Evolutionary conservation across 2,888 invertebrate species (phyloP), one percentile per base, ranked within the genome.

Genomic region (Drosophila paramelanica): DNA sequence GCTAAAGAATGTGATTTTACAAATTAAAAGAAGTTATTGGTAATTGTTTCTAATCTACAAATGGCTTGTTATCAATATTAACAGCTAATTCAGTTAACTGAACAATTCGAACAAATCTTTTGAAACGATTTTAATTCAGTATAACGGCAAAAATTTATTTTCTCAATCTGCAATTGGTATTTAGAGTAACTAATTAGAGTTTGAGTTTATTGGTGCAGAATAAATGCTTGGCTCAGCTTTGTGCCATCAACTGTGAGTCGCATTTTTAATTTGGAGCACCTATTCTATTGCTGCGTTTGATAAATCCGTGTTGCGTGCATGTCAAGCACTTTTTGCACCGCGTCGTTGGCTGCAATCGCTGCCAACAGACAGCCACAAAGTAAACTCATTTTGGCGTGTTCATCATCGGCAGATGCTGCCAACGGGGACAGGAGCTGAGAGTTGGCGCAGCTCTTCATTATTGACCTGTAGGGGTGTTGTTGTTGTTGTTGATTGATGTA

Each of bases 301-400:
- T 62, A 59, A 71, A 79, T 80, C 59, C 76, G 41, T 20, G 52
- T 46, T 61, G 61, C 68, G 39, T 56, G 57, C 60, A 52, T 67
- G 66, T 76, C 59, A 58, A 69, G 49, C 60, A 72, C 60, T 64
- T 56, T 41, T 42, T 62, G 56, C 58, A 51, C 13, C 23, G 42
- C 55, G 53, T 67, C 62, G 47, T 61, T 64, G 47, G 59, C 50
- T 39, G 69, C 78, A 73, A 66, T 71, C 71, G 68, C 74, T 57
- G 65, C 65, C 65, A 82, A 66, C 73, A 60, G 43, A 56, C 3
- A 13, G 36, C 82, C 85, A 70, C 78, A 83, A 77, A 86, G 76
- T 71, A 86, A 86, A 86, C 83, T 83, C 73, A 77, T 86, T 83
- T 81, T 72, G 76, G 77, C 69, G 73, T 81, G 78, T 80, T 68